Base-by-base conservation (phyloP, 2,888 invertebrate genomes). In the Tetranychus piercei region DNA sequence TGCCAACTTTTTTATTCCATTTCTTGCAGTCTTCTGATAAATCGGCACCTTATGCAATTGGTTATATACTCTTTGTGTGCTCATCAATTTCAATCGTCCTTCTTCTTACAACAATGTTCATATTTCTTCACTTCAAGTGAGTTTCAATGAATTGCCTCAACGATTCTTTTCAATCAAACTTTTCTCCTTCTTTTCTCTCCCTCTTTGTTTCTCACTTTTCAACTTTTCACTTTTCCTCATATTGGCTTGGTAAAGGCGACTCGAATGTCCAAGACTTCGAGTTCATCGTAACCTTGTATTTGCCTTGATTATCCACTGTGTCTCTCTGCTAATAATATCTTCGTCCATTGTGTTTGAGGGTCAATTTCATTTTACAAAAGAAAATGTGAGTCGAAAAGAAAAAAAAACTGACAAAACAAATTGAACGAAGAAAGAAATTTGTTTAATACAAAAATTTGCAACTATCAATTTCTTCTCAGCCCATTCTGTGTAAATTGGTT, bases 401-500 rank as follows among this genome's bases (percentile, higher is more conserved):
- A 34, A 4, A 3, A 34, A 23, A 23, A 23, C 23, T 23, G 2
- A 23, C 23, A 23, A 23, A 34, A 34, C 34, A 34, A 34, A 55
- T 15, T 15, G 55, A 55, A 55, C 9, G 2, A 15, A 0, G 2
- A 55, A 55, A 15, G 15, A 55, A 44, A 74, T 67, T 71, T 18
- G 8, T 1, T 34, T 66, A 73, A 75, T 20, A 65, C 65, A 4
- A 65, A 20, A 65, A 65, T 65, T 65, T 65, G 4, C 15, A 18
- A 22, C n/a, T 18, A 23, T 71, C n/a, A n/a, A 15, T 15, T 71
- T 43, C 9, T 71, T 20, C 20, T 18, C 22, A 23, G 86, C 86
- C 84, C 84, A 73, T 85, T 85, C 78, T 85, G 74, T 86, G 86
- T 80, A 85, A 85, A 79, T 78, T 79, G 2, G 80, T 86, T 7